phyloP scores from a whole-genome alignment of 2,888 invertebrate species.

The Arctia plantaginis region DNA sequence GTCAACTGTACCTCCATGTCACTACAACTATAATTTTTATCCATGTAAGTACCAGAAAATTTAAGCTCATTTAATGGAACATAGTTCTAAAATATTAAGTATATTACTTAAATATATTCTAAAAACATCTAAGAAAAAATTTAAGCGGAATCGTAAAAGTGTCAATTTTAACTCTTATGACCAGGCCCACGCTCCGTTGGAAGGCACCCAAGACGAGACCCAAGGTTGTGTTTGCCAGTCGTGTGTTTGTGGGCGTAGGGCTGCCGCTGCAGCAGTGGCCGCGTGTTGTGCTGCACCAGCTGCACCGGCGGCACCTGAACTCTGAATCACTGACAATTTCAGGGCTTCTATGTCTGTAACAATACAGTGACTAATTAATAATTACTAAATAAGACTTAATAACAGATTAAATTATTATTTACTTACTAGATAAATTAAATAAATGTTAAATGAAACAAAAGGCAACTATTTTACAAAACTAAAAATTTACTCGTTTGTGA shows the following conservation, averaged over 20 bases:
- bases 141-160: neutral
- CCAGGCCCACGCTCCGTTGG: slow-evolving; percentile 72
- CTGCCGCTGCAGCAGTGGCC: slow-evolving; percentile 87
- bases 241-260: slow-evolving; percentile 73
- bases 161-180: slow-evolving; percentile 42
- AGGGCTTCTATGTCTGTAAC: slow-evolving; percentile 85
- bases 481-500: too few species aligned
- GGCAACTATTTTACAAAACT: too few species aligned
- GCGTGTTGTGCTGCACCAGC: slow-evolving; percentile 87
- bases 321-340: slow-evolving; percentile 87
- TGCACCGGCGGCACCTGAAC: slow-evolving; percentile 85
- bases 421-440: too few species aligned
- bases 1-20: neutral
- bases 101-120: neutral
- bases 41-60: neutral
- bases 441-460: too few species aligned
- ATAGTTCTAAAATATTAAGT: neutral
- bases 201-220: slow-evolving; percentile 57
- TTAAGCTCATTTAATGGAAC: too few species aligned
- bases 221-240: slow-evolving; percentile 63
- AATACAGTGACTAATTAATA: neutral
- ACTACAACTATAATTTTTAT: neutral
- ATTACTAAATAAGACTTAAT: neutral
- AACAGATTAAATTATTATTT: too few species aligned
- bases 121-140: neutral